Conservation (phyloP, 2,888 invertebrate genomes). For the Rotaria macrura region DNA sequence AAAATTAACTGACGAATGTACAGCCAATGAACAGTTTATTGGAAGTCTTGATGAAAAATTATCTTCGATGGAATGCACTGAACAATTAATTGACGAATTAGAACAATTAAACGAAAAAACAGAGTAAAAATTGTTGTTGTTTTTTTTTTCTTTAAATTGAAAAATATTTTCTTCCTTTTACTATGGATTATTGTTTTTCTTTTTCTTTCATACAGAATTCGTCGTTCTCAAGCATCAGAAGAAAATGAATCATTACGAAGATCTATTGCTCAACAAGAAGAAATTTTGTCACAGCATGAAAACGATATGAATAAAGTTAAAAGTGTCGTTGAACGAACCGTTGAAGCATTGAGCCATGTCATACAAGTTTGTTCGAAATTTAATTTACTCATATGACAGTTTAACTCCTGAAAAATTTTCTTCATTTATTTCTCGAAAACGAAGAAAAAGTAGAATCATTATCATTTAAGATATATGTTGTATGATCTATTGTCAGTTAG, state of each 20-base stretch:
- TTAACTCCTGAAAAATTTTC: no score
- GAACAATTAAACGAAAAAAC: background rate
- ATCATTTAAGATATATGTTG: no score
- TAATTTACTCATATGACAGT: no score
- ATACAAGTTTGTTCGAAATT: background rate
- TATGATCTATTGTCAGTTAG: no score
- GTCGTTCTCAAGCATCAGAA: background rate
- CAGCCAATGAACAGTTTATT: background rate
- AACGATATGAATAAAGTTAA: background rate
- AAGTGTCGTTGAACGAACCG: background rate
- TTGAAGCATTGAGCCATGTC: background rate
- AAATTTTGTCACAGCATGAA: background rate
- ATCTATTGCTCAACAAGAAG: background rate
- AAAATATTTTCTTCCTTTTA: background rate
- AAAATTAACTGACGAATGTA: constrained; percentile 12
- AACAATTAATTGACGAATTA: background rate
- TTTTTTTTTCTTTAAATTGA: background rate
- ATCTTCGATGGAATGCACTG: background rate
- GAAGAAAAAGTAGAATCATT: no score
- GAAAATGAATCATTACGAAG: constrained; percentile 16
- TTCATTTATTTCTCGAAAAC: no score
- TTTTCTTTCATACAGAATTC: no score
- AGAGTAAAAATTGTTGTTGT: background rate
- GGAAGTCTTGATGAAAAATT: background rate
- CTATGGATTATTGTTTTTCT: no score